Conservation (phyloP, 2,888 invertebrate genomes). For the Nomada ferruginata region DNA sequence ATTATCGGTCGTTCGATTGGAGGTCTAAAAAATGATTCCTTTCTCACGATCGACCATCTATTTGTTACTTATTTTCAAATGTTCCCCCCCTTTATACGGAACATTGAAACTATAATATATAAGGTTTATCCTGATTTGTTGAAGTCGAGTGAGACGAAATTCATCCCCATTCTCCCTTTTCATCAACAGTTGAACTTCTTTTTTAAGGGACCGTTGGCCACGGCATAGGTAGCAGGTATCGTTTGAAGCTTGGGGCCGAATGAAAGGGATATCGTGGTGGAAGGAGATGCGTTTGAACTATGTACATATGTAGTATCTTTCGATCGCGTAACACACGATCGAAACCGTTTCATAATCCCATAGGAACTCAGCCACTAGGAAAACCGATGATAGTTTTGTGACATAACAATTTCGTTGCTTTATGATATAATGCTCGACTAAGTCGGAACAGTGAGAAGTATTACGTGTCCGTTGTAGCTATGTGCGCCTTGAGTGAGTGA, state of each 20-base stretch:
- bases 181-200: background rate
- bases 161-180: background rate
- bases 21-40: slow-evolving; percentile 18
- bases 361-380: background rate
- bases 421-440: slow-evolving; percentile 69
- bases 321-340: background rate
- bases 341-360: slow-evolving; percentile 24
- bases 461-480: slow-evolving; percentile 45
- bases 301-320: background rate
- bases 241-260: slow-evolving; percentile 29
- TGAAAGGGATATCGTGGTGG: background rate
- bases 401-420: slow-evolving; percentile 48
- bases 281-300: background rate
- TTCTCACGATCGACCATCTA: background rate
- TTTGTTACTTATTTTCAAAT: background rate
- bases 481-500: slow-evolving; percentile 35
- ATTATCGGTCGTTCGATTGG: background rate
- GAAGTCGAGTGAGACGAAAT: slow-evolving; percentile 7
- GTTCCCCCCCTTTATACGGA: no score
- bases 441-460: slow-evolving; percentile 4
- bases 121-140: background rate
- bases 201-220: slow-evolving; percentile 25
- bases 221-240: slow-evolving; percentile 10
- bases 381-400: slow-evolving; percentile 12
- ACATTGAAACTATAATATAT: no score